Conservation (phyloP, 23 tunicate genomes). For the Aplidium turbinatum region DNA sequence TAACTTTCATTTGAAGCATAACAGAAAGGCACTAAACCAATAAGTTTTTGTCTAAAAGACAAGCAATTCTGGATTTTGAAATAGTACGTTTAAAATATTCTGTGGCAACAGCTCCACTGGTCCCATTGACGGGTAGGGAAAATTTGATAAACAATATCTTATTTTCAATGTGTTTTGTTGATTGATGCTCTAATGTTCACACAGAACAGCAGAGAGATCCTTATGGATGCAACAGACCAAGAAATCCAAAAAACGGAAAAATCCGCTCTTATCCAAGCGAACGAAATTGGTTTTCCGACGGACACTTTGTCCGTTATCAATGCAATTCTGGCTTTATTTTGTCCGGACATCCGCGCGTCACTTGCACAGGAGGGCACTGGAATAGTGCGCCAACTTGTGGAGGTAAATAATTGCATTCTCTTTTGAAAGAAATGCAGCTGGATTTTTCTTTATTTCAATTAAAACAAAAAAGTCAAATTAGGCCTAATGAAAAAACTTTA, state of each 20-base stretch:
- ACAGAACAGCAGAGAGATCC: no score
- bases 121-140: no score
- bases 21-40: no score
- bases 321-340: slow-evolving; percentile 11
- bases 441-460: neutral
- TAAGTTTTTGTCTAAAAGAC: no score
- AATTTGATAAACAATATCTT: no score
- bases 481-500: neutral
- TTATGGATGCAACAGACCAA: slow-evolving; percentile 21
- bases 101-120: no score
- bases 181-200: no score
- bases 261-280: slow-evolving; percentile 4
- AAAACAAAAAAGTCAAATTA: neutral
- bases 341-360: neutral
- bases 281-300: neutral
- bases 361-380: slow-evolving; percentile 16
- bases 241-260: slow-evolving; percentile 3
- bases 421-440: no score
- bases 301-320: neutral
- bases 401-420: slow-evolving; percentile 14
- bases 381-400: neutral
- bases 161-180: no score
- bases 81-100: no score
- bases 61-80: no score
- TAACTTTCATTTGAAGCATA: no score